A percentile compares a stretch with the other conserved stretches of the same genome.
Conservation (phyloP, 2,797 vertebrate species). For the Urocyon cinereoargenteus region DNA sequence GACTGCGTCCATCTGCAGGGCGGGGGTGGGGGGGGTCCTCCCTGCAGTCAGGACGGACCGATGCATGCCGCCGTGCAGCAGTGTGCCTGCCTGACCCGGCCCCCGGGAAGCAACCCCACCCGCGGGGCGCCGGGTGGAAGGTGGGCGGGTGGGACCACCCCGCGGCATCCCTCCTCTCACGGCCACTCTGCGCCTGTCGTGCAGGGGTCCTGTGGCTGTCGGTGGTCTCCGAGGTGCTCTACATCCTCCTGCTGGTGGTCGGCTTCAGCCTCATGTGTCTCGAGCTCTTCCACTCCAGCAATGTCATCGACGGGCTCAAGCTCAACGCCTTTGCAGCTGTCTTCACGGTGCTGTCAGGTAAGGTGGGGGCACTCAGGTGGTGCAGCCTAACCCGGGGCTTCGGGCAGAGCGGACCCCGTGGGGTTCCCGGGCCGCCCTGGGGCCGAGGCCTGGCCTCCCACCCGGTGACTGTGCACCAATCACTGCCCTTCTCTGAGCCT, state of each 20-base stretch:
- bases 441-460: not conserved
- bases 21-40: not conserved
- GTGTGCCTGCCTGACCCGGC: no score
- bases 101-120: no score
- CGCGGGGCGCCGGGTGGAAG: fast-evolving
- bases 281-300: constrained; percentile 97
- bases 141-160: fast-evolving
- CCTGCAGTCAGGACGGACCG: not conserved
- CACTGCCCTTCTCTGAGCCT: not conserved
- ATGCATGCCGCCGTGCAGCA: no score
- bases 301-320: constrained; percentile 97
- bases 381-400: not conserved
- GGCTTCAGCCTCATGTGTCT: constrained; percentile 99
- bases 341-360: constrained; percentile 98
- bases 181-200: not conserved
- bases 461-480: not conserved
- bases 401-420: no score
- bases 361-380: not conserved
- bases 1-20: not conserved
- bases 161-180: not conserved
- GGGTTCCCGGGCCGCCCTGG: no score
- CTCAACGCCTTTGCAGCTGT: constrained; percentile 98
- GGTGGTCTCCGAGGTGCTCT: constrained; percentile 97
- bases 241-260: constrained; percentile 96
- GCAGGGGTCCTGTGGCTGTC: constrained; percentile 98